A percentile compares a stretch with the other conserved stretches of the same genome.
Evolutionary conservation across 2,888 invertebrate species (phyloP).

Genomic region (Protodeltote pygarga): DNA sequence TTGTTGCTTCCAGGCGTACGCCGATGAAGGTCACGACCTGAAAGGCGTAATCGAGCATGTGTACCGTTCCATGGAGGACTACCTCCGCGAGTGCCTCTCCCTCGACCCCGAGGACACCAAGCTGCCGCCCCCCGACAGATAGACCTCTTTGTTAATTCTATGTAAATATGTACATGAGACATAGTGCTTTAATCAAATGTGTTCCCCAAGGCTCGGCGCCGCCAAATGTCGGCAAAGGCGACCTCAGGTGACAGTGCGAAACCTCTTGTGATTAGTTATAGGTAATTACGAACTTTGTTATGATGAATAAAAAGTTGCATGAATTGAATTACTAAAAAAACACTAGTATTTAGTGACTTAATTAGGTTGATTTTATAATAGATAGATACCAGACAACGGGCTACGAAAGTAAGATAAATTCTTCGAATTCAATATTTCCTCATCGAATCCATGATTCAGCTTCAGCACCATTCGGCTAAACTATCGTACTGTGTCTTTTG

Average conservation of each 20-base stretch:
- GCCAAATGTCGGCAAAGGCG: constrained; percentile 50
- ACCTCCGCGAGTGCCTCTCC: constrained; percentile 95
- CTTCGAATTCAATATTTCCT: constrained; percentile 68
- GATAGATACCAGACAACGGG: constrained; percentile 52
- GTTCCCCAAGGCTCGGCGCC: constrained; percentile 72
- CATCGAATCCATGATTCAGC: constrained; percentile 74
- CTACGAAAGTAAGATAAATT: constrained; percentile 55
- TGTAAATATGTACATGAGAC: constrained; percentile 84
- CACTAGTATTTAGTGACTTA: constrained; percentile 56
- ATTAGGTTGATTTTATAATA: constrained; percentile 62
- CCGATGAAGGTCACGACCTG: constrained; percentile 96
- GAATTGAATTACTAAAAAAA: constrained; percentile 55
- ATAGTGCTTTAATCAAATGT: constrained; percentile 84
- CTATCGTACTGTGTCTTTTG: constrained; percentile 67
- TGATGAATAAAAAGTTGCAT: constrained; percentile 55
- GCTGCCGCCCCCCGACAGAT: constrained; percentile 88
- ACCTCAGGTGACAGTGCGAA: constrained; percentile 45
- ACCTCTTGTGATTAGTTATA: constrained; percentile 52
- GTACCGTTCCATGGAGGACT: constrained; percentile 97
- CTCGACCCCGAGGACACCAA: constrained; percentile 92
- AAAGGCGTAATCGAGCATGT: constrained; percentile 95
- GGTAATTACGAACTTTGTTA: constrained; percentile 66
- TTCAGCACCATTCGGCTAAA: constrained; percentile 75
- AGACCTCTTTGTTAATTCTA: constrained; percentile 67
- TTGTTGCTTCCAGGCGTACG: constrained; percentile 90